Evolutionary conservation across 2,113 vertebrate species (phyloP), one percentile per base, ranked within the genome.

Genomic region (Sorex araneus): DNA sequence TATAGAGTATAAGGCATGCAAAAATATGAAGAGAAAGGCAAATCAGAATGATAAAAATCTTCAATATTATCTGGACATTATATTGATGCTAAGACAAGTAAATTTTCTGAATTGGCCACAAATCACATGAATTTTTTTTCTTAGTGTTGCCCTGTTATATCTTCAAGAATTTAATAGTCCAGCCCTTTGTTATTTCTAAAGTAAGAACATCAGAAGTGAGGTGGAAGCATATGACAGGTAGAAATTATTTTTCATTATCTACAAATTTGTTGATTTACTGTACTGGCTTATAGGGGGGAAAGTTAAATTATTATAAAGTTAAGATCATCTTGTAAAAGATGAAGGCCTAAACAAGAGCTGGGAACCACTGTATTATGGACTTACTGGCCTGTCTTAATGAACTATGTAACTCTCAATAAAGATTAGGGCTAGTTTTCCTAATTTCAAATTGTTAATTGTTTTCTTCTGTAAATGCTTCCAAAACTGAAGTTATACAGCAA

Each of bases 381-480:
- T 92, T 81, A 70, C 84, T 27, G 43, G 78, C 66, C 90, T 54
- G 10, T 92, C 75, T 88, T 93, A 94, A 82, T 85, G 90, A 95
- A 71, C 70, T 88, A 36, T 85, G 73, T 63, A 83, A 76, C 64
- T 75, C 86, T 94, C 77, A 71, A 69, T 94, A 87, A 69, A 64
- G 47, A 81, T 70, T 30, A 36, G 40, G 45, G 78, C 85, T 84
- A 40, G 84, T 88, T 96, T 92, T 90, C 92, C 93, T 90, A 75
- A 79, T 57, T 79, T 76, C 90, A 75, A 25, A 36, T 87, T 75
- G 74, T 87, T 75, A 25, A 36, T 91, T 78, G 74, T 90, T 79
- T 95, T 92, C 90, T 90, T 75, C 85, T 87, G 81, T 92, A 67
- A 92, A 82, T 77, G 67, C 84, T 89, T 83, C 94, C 92, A 75